Evolutionary conservation across 2,113 vertebrate genomes (phyloP).

Genomic region (Odocoileus hemionus): DNA sequence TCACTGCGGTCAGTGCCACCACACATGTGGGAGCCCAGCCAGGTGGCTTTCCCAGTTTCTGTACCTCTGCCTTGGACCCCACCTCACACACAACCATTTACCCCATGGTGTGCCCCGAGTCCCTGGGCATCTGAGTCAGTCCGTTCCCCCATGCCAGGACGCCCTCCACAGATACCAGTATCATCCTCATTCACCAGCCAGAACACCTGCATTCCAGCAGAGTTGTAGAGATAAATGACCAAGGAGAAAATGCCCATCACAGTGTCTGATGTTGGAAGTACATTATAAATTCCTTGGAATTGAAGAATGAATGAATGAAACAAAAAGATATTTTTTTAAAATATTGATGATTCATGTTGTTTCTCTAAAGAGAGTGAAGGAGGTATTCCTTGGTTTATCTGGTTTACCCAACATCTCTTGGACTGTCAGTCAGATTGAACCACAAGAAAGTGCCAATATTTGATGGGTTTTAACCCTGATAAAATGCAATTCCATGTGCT

Average conservation of each 20-base stretch:
- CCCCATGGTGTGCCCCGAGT: rapidly evolving
- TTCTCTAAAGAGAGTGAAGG: neutral
- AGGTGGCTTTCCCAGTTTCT: too few relatives aligned
- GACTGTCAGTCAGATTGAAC: neutral
- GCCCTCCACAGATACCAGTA: neutral
- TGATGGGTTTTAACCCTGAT: neutral
- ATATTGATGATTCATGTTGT: neutral
- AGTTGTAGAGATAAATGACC: neutral
- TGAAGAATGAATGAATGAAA: neutral
- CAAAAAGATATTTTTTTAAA: neutral
- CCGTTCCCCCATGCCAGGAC: neutral
- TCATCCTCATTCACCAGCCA: neutral
- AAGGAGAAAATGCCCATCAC: neutral
- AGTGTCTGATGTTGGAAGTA: neutral
- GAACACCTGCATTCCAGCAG: neutral
- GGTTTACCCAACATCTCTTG: neutral
- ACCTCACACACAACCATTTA: neutral
- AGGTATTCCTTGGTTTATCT: neutral
- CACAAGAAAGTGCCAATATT: neutral
- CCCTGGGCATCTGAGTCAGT: neutral
- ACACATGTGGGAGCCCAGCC: neutral
- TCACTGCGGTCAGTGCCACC: too few relatives aligned
- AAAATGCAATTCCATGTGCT: neutral
- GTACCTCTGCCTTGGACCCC: neutral
- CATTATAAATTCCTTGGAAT: neutral